Evolutionary conservation across 2,797 vertebrate genomes (phyloP), one percentile per base, ranked within the genome.

Genomic region (Merluccius polli): DNA sequence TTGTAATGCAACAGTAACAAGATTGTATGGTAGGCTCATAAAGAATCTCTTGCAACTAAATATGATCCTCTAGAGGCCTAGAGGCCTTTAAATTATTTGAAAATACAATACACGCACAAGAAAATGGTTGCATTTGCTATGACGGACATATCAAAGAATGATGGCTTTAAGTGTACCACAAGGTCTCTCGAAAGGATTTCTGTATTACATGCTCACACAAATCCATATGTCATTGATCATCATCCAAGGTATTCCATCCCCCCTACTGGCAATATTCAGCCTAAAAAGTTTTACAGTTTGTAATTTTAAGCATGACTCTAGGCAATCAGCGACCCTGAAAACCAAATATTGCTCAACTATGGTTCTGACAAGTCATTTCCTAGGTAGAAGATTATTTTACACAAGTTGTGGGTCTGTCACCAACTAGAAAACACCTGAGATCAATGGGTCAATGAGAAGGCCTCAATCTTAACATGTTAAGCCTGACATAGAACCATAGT

Each of bases 71-170:
- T 78, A 84, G 80, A 87, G 24, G 70, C 36, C 10, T 86, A 89
- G 81, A 87, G 87, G 82, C 82, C 83, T 68, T 85, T 81, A 83
- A 88, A 82, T 85, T 81, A 87, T 92, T 90, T 87, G 83, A 92
- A 92, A 94, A 81, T 89, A 92, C 91, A 86, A 93, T 92, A 94
- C 90, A 94, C n/a, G n/a, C 91, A 94, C 93, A 93, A 87, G n/a
- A 92, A 91, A 91, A 89, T 85, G 84, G 79, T 83, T 79, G 75
- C 79, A 93, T 92, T 93, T 92, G 90, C 92, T 87, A 92, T 94
- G 92, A 94, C 90, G 92, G 90, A 90, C 78, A 86, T 93, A 94
- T 93, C 93, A 95, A 95, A 94, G 94, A 93, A 93, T 94, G 92
- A 95, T 92, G 95, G 95, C 93, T 92, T 95, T 89, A 87, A 88